Percentiles rank a stretch among this genome's conserved stretches.
Evolutionary conservation across 2,888 invertebrate genomes (phyloP).

Genomic region (Toxonevra muliebris): DNA sequence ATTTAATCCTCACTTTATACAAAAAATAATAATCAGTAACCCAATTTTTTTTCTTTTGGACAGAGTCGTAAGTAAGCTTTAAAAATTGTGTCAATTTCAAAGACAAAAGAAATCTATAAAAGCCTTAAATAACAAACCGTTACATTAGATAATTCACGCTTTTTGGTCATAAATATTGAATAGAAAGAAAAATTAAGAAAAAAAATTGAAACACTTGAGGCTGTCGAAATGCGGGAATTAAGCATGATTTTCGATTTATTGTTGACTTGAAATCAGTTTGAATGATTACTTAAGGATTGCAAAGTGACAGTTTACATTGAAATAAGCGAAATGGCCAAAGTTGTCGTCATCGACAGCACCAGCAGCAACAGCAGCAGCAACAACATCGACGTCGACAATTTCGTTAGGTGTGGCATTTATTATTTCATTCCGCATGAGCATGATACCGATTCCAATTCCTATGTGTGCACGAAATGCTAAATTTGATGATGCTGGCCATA

Average conservation of each 20-base stretch:
- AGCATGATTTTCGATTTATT: not conserved
- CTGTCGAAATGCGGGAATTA: slow-evolving; percentile 8
- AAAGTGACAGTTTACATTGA: slow-evolving; percentile 52
- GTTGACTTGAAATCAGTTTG: slow-evolving; percentile 39
- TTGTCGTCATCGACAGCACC: slow-evolving; percentile 11
- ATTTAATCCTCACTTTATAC: too few species aligned
- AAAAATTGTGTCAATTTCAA: too few species aligned
- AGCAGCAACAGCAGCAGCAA: not conserved
- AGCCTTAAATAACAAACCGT: not conserved
- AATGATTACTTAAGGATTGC: slow-evolving; percentile 51
- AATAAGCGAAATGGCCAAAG: slow-evolving; percentile 36
- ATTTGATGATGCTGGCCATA: slow-evolving; percentile 4
- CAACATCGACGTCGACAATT: not conserved
- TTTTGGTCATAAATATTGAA: too few species aligned
- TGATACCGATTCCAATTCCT: too few species aligned
- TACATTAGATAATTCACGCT: not conserved
- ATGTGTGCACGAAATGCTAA: not conserved
- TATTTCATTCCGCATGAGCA: not conserved
- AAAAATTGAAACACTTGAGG: not conserved
- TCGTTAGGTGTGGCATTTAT: slow-evolving; percentile 20
- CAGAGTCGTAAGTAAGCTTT: too few species aligned
- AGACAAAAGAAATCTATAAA: not conserved
- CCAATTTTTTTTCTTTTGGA: too few species aligned
- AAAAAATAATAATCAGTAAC: too few species aligned
- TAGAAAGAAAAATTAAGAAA: too few species aligned